Evolutionary conservation across 1,140 invertebrate species (phyloP), one percentile per base, ranked within the genome.

Genomic region (Nautilus pompilius): DNA sequence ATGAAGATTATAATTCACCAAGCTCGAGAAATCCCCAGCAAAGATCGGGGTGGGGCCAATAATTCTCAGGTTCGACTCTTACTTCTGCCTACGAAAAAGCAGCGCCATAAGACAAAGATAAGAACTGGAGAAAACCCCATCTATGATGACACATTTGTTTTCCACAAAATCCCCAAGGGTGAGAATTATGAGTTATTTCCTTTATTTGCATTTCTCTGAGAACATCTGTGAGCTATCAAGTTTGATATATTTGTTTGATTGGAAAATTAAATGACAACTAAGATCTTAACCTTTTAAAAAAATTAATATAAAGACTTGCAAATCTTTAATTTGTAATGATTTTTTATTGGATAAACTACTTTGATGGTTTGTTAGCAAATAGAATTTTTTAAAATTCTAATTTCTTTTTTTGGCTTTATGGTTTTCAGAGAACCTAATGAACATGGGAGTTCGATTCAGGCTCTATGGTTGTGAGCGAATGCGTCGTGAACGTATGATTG

Each of bases 51-150:
- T 72, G 85, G 94, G 83, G 85, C 89, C 78, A 88, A 89, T 73
- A 90, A 91, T 76, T 89, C 90, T 8, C 92, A 93, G 86, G 91
- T 96, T 28, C 87, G 93, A 36, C 84, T 96, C 61, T 87, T 96
- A 30, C 84, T 96, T 67, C 81, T 96, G 58, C 95, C 94, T 0
- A 89, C 90, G 68, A 95, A 95, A 73, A 95, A 95, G 79, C 93
- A 95, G 76, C 92, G 94, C 71, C 91, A 92, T 78, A 96, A 96
- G 82, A 96, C 93, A 4, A 92, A 93, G 81, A 91, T 95, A 24
- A 88, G 93, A 60, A 88, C 90, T 63, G 93, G 93, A 2, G 90
- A 92, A 71, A 92, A 90, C 75, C 93, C 93, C 1, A 90, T 93
- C 73, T 96, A 92, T 75, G 91, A 95, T 87, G 94, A 96, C 78